phyloP scores from a whole-genome alignment of 2,797 vertebrate genomes.

The Cuniculus paca region DNA sequence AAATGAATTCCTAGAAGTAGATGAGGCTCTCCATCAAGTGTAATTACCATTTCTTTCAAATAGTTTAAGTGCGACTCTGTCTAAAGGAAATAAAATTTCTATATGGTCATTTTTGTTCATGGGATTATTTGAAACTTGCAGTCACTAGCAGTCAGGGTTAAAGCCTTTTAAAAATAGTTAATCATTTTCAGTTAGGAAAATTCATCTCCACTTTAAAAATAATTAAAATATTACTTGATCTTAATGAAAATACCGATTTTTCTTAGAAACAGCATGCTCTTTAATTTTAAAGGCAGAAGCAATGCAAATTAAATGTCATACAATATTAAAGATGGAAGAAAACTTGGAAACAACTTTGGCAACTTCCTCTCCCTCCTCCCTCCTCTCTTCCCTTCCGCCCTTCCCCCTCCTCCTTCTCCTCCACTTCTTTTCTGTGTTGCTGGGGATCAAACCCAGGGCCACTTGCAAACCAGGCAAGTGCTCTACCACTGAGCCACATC shows the following conservation, averaged over 20 bases:
- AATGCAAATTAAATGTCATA: conserved; percentile 37
- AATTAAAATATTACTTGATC: conserved; percentile 50
- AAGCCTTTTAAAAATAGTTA: conserved; percentile 53
- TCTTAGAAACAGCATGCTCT: conserved; percentile 31
- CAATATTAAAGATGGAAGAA: conserved; percentile 24
- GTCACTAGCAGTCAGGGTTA: conserved; percentile 4
- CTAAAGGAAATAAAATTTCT: conserved; percentile 53
- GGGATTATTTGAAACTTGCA: conserved; percentile 52
- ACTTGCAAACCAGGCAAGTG: background rate
- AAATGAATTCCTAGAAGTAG: conserved; percentile 61
- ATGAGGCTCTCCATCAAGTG: conserved; percentile 53
- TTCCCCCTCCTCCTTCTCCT: background rate
- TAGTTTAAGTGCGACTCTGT: conserved; percentile 6
- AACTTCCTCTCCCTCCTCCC: background rate
- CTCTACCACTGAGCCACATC: background rate
- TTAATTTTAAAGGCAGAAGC: conserved; percentile 52
- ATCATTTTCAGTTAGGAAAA: conserved; percentile 68
- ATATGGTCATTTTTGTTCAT: conserved; percentile 39
- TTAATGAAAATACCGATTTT: conserved; percentile 29
- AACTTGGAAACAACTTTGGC: conserved; percentile 42
- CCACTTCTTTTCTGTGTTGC: background rate
- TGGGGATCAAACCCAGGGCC: background rate
- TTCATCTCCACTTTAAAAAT: conserved; percentile 39
- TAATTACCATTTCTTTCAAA: conserved; percentile 60
- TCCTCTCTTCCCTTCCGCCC: background rate